phyloP scores from a whole-genome alignment of 1,140 invertebrate genomes.

The Drosophila subpulchrella region DNA sequence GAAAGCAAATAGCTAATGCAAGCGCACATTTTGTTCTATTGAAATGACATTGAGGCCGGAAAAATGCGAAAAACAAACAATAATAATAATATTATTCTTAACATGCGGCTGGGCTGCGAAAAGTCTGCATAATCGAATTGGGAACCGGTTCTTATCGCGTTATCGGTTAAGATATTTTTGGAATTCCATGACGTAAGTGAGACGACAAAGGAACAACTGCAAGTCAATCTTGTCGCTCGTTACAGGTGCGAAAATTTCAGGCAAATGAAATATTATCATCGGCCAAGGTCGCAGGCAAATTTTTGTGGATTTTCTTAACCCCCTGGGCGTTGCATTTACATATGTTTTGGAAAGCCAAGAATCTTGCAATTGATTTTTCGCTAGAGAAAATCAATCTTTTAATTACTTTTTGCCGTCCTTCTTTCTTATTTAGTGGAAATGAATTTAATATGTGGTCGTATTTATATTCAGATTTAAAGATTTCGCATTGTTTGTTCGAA shows the following conservation, averaged over 20 bases:
- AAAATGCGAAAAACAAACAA: conserved; percentile 49
- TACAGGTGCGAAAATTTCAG: conserved; percentile 20
- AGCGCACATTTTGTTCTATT: conserved; percentile 73
- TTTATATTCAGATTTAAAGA: not conserved
- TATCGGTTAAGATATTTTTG: conserved; percentile 66
- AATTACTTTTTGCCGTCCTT: not conserved
- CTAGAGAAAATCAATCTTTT: not conserved
- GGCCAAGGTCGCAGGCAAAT: conserved; percentile 24
- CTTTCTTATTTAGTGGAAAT: not conserved
- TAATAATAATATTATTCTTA: conserved; percentile 38
- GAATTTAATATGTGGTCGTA: too few species aligned
- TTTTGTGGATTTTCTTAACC: conserved; percentile 11
- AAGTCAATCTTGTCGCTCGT: conserved; percentile 33
- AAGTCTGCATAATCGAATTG: conserved; percentile 51
- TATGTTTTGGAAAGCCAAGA: not conserved
- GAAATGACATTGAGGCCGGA: conserved; percentile 71
- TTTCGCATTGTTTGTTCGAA: too few species aligned
- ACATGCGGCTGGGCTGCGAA: conserved; percentile 13
- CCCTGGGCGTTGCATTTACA: not conserved
- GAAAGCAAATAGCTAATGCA: conserved; percentile 57
- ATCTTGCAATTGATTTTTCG: conserved; percentile 4
- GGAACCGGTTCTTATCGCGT: conserved; percentile 36
- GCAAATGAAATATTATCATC: conserved; percentile 27
- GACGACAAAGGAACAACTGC: conserved; percentile 50
- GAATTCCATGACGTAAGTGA: conserved; percentile 74